phyloP scores from a whole-genome alignment of 2,113 vertebrate genomes.

The Bubo scandiacus region DNA sequence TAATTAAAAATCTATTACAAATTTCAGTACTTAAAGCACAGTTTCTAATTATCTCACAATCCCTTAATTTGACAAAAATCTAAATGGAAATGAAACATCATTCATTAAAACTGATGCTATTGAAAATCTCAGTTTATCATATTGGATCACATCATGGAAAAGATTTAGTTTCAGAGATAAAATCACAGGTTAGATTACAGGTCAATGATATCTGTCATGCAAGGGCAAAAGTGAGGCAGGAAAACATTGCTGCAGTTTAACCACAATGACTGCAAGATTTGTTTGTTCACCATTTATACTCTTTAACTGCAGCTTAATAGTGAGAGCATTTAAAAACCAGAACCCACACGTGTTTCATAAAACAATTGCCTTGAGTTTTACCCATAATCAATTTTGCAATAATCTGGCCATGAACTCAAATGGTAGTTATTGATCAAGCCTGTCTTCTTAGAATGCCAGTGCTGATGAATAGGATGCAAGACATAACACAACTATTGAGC shows the following conservation, averaged over 20 bases:
- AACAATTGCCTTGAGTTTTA: not conserved
- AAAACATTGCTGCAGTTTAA: not conserved
- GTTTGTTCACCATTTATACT: not conserved
- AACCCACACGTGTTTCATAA: not conserved
- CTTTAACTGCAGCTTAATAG: not conserved
- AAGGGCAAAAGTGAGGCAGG: not conserved
- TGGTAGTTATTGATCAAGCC: slow-evolving; percentile 5
- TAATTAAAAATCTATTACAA: not conserved
- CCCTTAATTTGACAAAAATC: not conserved
- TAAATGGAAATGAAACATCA: not conserved
- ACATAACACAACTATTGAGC: not conserved
- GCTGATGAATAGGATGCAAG: slow-evolving; percentile 22
- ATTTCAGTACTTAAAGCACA: not conserved
- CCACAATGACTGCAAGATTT: not conserved
- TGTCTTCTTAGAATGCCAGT: not conserved
- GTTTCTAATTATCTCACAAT: not conserved
- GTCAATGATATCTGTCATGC: not conserved
- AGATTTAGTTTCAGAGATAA: not conserved
- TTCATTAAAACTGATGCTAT: not conserved
- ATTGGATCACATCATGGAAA: not conserved
- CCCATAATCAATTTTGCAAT: slow-evolving; percentile 24
- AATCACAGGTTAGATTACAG: not conserved
- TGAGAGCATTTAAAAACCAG: not conserved
- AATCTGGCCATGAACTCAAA: slow-evolving; percentile 3
- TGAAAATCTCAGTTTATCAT: not conserved